Evolutionary conservation across 2,113 vertebrate species (phyloP).

Genomic region (Daubentonia madagascariensis): DNA sequence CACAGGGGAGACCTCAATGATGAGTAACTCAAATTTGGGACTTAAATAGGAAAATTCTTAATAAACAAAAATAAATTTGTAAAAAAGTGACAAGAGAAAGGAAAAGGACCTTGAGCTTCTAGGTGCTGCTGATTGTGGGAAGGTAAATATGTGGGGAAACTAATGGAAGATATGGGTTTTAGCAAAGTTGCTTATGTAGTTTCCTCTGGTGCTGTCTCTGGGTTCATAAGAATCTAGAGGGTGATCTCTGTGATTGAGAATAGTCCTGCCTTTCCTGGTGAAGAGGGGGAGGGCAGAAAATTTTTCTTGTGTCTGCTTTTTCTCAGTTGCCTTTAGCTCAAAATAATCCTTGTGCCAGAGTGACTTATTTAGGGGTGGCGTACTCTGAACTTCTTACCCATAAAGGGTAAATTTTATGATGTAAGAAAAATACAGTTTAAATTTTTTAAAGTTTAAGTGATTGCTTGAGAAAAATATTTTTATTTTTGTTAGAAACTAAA

Average conservation of each 20-base stretch:
- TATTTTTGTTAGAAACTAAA: background rate
- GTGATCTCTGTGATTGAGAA: background rate
- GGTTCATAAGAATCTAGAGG: background rate
- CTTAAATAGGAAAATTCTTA: background rate
- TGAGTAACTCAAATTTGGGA: background rate
- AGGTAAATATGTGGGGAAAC: background rate
- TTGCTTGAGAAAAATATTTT: background rate
- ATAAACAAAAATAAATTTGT: background rate
- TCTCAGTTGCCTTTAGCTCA: background rate
- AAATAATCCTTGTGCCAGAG: background rate
- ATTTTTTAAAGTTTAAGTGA: background rate
- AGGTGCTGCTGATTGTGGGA: background rate
- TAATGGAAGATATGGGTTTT: background rate
- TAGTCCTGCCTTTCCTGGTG: background rate
- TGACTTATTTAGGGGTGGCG: background rate
- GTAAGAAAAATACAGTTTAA: constrained; percentile 25
- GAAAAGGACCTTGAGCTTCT: background rate
- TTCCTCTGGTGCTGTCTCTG: background rate
- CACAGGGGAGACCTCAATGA: background rate
- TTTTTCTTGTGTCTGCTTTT: background rate
- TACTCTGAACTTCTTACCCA: background rate
- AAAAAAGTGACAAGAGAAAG: background rate
- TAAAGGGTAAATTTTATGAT: background rate
- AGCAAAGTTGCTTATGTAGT: background rate
- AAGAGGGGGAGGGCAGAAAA: background rate